These are phyloP conservation scores for Heteropelma amictum DNA, from an alignment of 2,888 invertebrate species.

Conservation along the genomic window DNA sequence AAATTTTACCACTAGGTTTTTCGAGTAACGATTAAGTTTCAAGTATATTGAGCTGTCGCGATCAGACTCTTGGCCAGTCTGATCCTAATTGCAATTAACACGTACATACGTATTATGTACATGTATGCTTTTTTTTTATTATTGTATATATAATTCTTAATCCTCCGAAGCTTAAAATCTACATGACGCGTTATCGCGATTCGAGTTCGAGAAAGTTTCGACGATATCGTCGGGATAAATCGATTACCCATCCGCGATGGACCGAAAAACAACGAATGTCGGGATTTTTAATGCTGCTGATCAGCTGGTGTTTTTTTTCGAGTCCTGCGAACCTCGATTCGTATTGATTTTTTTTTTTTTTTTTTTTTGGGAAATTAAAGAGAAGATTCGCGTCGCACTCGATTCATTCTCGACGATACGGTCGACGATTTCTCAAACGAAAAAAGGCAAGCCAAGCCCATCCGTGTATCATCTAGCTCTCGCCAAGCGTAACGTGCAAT, in stretches of 20 bases:
- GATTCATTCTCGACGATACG: background rate
- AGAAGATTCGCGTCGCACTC: background rate
- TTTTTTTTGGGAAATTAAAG: background rate
- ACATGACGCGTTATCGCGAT: constrained; percentile 39
- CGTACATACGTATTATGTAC: background rate
- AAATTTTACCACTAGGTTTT: constrained; percentile 21
- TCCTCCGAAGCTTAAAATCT: constrained; percentile 43
- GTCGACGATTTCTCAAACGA: constrained; percentile 27
- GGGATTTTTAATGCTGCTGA: no score
- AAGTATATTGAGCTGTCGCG: constrained; percentile 53
- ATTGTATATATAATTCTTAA: constrained; percentile 38
- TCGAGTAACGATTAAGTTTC: constrained; percentile 1
- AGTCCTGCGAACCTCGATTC: no score
- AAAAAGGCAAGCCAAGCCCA: constrained; percentile 56
- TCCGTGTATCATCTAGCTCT: constrained; percentile 41
- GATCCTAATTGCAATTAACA: constrained; percentile 42
- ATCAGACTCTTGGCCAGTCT: constrained; percentile 37
- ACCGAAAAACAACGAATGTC: no score
- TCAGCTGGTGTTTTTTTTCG: no score
- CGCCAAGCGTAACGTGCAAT: constrained; percentile 37
- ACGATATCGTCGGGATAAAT: background rate
- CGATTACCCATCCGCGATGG: background rate
- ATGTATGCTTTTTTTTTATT: background rate
- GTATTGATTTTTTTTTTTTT: no score
- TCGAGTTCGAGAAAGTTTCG: constrained; percentile 28